phyloP scores from a whole-genome alignment of 2,113 vertebrate genomes.

The Cyanistes caeruleus region DNA sequence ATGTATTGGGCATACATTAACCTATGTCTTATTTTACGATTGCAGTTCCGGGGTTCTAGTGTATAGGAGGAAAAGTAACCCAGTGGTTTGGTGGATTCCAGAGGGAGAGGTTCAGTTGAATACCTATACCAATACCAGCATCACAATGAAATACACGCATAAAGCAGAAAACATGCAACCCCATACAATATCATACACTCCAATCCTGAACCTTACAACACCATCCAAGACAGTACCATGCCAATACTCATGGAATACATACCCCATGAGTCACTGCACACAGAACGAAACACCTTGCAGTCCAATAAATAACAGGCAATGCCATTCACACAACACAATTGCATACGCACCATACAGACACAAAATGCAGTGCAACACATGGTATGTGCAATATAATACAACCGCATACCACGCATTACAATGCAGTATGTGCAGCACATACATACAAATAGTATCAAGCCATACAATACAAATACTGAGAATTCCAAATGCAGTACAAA shows the following conservation, averaged over 20 bases:
- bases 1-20: too few relatives aligned
- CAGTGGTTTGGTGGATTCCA: not conserved
- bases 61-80: not conserved
- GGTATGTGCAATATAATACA: rapidly evolving
- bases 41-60: not conserved
- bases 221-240: not conserved
- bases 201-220: not conserved
- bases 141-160: not conserved
- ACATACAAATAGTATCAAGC: not conserved
- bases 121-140: not conserved
- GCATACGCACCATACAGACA: not conserved
- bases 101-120: not conserved
- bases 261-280: rapidly evolving
- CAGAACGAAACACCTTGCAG: not conserved
- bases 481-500: not conserved
- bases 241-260: not conserved
- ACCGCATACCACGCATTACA: not conserved
- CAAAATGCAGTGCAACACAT: not conserved
- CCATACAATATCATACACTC: rapidly evolving
- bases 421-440: not conserved
- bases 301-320: not conserved
- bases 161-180: not conserved
- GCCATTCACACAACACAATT: rapidly evolving
- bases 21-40: not conserved
- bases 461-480: not conserved